Evolutionary conservation across 2,113 vertebrate genomes (phyloP), one percentile per base, ranked within the genome.

Genomic region (Strigops habroptila): DNA sequence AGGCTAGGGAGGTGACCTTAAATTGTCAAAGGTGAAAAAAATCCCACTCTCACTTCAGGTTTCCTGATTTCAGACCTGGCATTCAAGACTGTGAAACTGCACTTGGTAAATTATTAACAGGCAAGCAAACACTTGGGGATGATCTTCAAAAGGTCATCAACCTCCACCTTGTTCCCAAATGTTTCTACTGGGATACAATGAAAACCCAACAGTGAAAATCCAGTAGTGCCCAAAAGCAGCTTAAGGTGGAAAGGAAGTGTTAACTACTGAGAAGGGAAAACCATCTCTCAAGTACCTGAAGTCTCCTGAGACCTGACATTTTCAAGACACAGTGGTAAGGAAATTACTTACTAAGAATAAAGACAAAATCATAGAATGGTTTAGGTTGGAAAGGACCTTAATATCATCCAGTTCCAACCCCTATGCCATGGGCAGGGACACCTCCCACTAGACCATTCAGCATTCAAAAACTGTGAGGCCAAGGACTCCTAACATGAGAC

Each of bases 1-100:
- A 57, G 30, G 19, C 12, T 25, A 43, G 22, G 25, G 2, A 8
- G 4, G 2, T 1, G 2, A 53, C 4, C 19, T 71, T n/a, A 27
- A 76, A 49, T 41, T 39, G 7, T 37, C 4, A 3, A 70, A 70
- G 9, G 9, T 48, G 28, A 71, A 80, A 70, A 30, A 76, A 76
- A 60, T 71, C 17, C 12, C 14, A 37, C 6, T 5, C 30, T 41
- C 25, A 46, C 55, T 73, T 39, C 39, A 64, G n/a, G 37, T 46
- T 69, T 68, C 24, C 43, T 65, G 4, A 53, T 44, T 55, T 71
- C 52, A 89, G 41, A 57, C 39, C 18, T 49, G 22, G 9, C 16
- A 37, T 63, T 39, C 15, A 48, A 59, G 15, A 18, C 14, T 51
- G 10, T 65, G 33, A 44, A 88, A 49, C 39, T 49, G 27, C 2